Evolutionary conservation across 2,797 vertebrate genomes (phyloP), one percentile per base, ranked within the genome.

Genomic region (Myotis planiceps): DNA sequence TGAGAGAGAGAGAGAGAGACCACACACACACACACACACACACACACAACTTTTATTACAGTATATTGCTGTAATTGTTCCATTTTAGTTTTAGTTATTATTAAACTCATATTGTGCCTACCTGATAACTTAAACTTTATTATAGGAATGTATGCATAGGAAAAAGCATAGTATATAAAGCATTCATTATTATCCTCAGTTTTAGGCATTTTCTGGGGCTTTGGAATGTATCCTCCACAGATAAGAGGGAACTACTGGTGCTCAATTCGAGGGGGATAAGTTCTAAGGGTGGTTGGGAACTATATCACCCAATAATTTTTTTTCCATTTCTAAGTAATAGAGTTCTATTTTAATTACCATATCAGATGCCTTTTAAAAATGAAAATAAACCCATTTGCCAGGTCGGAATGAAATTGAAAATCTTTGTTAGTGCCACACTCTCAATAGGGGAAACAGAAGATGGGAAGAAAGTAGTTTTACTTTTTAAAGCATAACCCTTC

Each of bases 341-440:
- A 88, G 60, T 88, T 92, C 21, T 95, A 3, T 88, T 76, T 74
- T 65, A 58, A 63, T 68, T 79, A 78, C 94, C 16, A 66, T 79
- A 78, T 92, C 60, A 14, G 3, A 68, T 88, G 39, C 4, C 42
- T 80, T 88, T 92, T 51, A 21, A 76, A 92, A 90, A 49, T 76
- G 79, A 83, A 96, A 94, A 58, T 34, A 82, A 79, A 14, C 19
- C n/a, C 4, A 55, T 69, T 90, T 96, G 18, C 71, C 63, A 79
- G 60, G 34, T 84, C 4, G 13, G 29, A 76, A 65, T 92, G 55
- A 92, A 85, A 84, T 39, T 63, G 79, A 78, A 92, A 29, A 29
- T 68, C 9, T 94, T 81, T 93, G 71, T 76, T 82, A 19, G n/a
- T 79, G n/a, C 53, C 86, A 45, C 27, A 27, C 69, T 92, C 32